These are phyloP conservation scores for Microplitis mediator DNA, from an alignment of 1,140 invertebrate species.

Conservation along the genomic window DNA sequence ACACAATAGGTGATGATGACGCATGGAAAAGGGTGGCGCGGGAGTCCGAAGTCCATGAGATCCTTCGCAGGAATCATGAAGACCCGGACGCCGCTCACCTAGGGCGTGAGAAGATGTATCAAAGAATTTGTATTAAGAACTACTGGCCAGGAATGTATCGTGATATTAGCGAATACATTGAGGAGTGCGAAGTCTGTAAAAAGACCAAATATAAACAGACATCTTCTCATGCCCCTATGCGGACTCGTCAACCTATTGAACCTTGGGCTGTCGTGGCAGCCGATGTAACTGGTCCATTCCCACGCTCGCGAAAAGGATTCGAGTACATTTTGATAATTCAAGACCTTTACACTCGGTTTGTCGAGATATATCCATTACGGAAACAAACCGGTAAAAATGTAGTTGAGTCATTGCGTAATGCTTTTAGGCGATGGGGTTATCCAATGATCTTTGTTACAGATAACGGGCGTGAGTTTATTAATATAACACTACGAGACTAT, in stretches of 20 bases:
- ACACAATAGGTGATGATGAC: no score
- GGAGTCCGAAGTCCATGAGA: no score
- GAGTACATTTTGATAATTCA: slow-evolving; percentile 10
- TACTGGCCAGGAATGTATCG: neutral
- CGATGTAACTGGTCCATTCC: neutral
- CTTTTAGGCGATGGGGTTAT: no score
- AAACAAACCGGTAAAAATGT: no score
- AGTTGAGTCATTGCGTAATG: no score
- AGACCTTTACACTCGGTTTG: slow-evolving; percentile 15
- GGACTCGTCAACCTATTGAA: neutral
- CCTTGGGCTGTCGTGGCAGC: neutral
- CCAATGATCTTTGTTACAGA: no score
- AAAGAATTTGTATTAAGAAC: neutral
- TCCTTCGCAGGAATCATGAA: no score
- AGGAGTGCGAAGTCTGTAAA: neutral
- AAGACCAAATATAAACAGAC: neutral
- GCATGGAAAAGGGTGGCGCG: no score
- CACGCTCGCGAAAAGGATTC: slow-evolving; percentile 10
- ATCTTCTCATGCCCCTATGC: neutral
- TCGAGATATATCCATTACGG: no score
- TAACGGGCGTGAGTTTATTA: no score
- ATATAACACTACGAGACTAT: no score
- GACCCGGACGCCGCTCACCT: neutral
- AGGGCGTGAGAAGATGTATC: neutral
- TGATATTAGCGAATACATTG: neutral